Conservation (phyloP, 2,888 invertebrate species). For the Pachycephus smyrnensis region DNA sequence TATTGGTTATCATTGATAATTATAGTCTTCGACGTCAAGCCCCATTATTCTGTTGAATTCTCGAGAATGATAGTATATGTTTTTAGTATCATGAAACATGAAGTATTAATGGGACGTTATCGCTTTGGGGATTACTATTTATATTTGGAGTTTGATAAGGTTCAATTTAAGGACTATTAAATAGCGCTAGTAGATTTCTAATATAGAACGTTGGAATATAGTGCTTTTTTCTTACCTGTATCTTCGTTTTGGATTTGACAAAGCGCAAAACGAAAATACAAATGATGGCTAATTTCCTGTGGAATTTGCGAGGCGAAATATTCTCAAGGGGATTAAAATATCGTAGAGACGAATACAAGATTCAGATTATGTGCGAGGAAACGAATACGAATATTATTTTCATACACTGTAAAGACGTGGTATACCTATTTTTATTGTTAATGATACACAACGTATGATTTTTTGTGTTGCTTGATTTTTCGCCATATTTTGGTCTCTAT, state of each 20-base stretch:
- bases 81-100: background rate
- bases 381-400: constrained; percentile 1
- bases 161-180: background rate
- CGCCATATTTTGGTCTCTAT: background rate
- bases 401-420: constrained; percentile 2
- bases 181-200: background rate
- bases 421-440: background rate
- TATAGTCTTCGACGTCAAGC: background rate
- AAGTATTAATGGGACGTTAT: background rate
- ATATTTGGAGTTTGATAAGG: background rate
- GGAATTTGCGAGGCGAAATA: background rate
- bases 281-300: background rate
- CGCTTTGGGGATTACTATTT: background rate
- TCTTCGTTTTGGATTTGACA: background rate
- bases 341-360: background rate
- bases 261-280: background rate
- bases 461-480: background rate
- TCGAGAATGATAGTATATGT: background rate
- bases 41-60: background rate
- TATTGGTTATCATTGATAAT: background rate
- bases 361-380: background rate
- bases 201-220: background rate
- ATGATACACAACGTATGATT: background rate
- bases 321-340: background rate
- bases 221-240: background rate